phyloP scores from a whole-genome alignment of 2,113 vertebrate genomes.

The Acrocephalus arundinaceus region DNA sequence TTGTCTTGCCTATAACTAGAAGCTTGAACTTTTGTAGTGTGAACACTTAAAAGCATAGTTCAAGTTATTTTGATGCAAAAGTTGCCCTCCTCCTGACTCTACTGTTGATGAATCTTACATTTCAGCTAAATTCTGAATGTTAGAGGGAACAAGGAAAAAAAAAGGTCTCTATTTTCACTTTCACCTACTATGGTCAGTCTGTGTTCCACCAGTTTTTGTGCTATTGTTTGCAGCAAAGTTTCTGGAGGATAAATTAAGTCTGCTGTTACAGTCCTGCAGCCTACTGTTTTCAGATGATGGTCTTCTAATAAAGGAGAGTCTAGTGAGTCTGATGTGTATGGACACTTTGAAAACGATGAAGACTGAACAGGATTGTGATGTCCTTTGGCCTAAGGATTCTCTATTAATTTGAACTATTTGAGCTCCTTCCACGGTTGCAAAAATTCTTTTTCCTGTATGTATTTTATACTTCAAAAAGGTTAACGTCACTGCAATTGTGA shows the following conservation, averaged over 20 bases:
- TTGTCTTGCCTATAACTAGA: neutral
- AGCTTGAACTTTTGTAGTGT: neutral
- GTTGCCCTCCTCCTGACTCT: neutral
- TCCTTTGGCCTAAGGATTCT: neutral
- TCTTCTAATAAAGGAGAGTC: neutral
- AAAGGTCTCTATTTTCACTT: neutral
- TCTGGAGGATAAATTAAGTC: neutral
- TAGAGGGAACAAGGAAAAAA: neutral
- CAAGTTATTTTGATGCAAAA: slow-evolving; percentile 11
- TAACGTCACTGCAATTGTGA: neutral
- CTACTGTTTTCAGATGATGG: neutral
- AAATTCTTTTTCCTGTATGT: neutral
- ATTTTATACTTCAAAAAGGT: neutral
- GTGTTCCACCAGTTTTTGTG: neutral
- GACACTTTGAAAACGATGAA: neutral
- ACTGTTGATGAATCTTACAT: neutral
- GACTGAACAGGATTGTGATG: neutral
- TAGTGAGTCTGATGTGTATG: neutral
- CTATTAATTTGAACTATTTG: neutral
- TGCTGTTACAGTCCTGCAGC: neutral
- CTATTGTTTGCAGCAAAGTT: neutral
- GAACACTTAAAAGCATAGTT: neutral
- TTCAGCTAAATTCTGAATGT: neutral
- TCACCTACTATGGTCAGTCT: neutral
- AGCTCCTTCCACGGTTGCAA: neutral